These are phyloP conservation scores for Burhinus oedicnemus DNA, from an alignment of 2,113 vertebrate genomes.

Conservation along the genomic window DNA sequence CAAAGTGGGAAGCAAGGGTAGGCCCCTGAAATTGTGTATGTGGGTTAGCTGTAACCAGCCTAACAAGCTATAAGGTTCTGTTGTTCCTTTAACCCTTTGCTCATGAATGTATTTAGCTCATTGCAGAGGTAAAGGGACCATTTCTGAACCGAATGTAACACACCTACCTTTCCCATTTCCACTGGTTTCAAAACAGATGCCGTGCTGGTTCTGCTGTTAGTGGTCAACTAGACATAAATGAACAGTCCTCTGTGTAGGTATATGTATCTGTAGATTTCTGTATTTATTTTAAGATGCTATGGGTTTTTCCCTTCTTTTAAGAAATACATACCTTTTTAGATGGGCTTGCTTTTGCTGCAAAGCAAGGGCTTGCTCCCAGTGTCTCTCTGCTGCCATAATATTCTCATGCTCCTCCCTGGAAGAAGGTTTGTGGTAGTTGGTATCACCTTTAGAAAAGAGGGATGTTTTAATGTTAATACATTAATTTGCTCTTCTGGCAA, in stretches of 20 bases:
- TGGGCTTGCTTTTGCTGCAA: background rate
- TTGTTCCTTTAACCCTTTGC: constrained; percentile 8
- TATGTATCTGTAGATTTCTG: background rate
- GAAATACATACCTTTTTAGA: background rate
- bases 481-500: background rate
- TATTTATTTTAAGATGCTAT: background rate
- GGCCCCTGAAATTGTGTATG: background rate
- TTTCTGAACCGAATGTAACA: background rate
- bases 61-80: background rate
- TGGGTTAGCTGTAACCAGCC: background rate
- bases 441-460: background rate
- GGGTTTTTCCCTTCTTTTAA: background rate
- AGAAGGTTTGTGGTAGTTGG: background rate
- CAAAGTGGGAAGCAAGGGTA: background rate
- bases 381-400: background rate
- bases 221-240: background rate
- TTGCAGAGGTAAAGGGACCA: background rate
- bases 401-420: background rate
- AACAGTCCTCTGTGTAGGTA: background rate
- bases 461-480: background rate
- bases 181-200: background rate
- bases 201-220: background rate
- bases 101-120: background rate
- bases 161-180: background rate
- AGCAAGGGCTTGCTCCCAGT: background rate